Conservation (phyloP, 2,888 invertebrate species). For the Caenorhabditis sp. region DNA sequence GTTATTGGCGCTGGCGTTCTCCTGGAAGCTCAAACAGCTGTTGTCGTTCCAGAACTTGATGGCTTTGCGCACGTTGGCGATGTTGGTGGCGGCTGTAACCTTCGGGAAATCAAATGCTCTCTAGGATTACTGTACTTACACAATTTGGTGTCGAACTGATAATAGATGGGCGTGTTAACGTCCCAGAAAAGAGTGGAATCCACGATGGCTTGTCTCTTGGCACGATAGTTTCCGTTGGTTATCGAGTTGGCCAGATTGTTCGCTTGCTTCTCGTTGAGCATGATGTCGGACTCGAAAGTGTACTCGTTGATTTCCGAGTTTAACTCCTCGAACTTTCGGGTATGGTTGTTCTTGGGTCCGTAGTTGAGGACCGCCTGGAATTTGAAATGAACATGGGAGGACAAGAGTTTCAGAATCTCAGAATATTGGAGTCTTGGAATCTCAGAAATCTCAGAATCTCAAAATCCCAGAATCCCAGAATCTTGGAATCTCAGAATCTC, state of each 20-base stretch:
- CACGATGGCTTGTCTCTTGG: conserved; percentile 65
- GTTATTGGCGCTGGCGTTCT: conserved; percentile 55
- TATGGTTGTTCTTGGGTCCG: conserved; percentile 42
- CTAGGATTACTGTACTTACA: conserved; percentile 38
- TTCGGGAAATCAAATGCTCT: too few species aligned
- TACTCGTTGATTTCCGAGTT: conserved; percentile 57
- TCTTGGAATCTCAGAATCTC: too few species aligned
- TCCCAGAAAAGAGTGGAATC: conserved; percentile 56
- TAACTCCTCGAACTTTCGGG: conserved; percentile 35
- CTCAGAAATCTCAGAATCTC: too few species aligned
- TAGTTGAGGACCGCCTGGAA: conserved; percentile 35
- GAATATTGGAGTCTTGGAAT: not conserved
- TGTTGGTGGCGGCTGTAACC: conserved; percentile 54
- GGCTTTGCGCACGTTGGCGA: conserved; percentile 62
- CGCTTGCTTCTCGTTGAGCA: conserved; percentile 59
- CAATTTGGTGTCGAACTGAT: conserved; percentile 60
- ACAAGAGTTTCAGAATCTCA: not conserved
- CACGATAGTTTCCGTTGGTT: conserved; percentile 38
- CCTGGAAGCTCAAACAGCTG: conserved; percentile 67
- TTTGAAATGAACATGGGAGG: too few species aligned
- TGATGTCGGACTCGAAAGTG: conserved; percentile 63
- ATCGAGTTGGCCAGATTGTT: conserved; percentile 36
- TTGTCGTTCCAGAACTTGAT: conserved; percentile 70
- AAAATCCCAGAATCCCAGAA: too few species aligned
- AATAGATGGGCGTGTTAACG: conserved; percentile 45